A percentile compares a stretch with the other conserved stretches of the same genome.
Conservation (phyloP, 2,888 invertebrate species). For the Pilophorus perplexus region DNA sequence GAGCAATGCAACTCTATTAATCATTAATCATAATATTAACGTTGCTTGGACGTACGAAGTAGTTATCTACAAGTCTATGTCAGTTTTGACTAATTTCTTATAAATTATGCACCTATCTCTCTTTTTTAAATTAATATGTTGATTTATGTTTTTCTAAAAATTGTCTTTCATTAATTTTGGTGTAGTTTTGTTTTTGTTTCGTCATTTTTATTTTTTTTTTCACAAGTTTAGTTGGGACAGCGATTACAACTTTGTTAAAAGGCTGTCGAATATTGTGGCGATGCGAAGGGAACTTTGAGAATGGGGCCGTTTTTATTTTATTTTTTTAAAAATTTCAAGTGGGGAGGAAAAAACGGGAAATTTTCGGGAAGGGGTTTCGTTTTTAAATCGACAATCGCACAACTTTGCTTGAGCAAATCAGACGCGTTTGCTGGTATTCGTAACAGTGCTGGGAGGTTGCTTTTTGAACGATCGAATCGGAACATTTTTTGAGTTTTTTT, state of each 20-base stretch:
- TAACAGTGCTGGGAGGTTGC: too few relatives aligned
- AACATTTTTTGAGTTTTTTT: too few relatives aligned
- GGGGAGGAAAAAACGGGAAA: too few relatives aligned
- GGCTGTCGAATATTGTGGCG: too few relatives aligned
- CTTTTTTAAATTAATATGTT: slow-evolving; percentile 10
- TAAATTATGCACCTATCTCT: slow-evolving; percentile 16
- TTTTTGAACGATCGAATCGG: too few relatives aligned
- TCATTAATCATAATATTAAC: slow-evolving; percentile 18
- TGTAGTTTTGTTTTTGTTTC: slow-evolving; percentile 13
- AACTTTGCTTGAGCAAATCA: too few relatives aligned
- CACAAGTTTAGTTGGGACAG: not conserved
- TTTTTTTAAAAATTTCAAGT: too few relatives aligned
- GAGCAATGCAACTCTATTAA: slow-evolving; percentile 14
- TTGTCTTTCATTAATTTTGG: slow-evolving; percentile 22
- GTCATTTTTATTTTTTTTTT: not conserved
- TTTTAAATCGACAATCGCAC: too few relatives aligned
- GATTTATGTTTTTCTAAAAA: slow-evolving; percentile 4
- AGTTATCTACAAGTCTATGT: slow-evolving; percentile 41
- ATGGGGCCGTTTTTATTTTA: too few relatives aligned
- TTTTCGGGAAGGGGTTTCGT: too few relatives aligned
- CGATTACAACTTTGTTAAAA: not conserved
- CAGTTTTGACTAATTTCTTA: slow-evolving; percentile 27
- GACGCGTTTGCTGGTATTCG: too few relatives aligned
- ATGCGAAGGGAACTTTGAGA: too few relatives aligned
- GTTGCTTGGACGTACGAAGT: slow-evolving; percentile 42